A percentile compares a stretch with the other conserved stretches of the same genome.
Evolutionary conservation across 2,797 vertebrate species (phyloP).

Genomic region (Pseudochirops cupreus): DNA sequence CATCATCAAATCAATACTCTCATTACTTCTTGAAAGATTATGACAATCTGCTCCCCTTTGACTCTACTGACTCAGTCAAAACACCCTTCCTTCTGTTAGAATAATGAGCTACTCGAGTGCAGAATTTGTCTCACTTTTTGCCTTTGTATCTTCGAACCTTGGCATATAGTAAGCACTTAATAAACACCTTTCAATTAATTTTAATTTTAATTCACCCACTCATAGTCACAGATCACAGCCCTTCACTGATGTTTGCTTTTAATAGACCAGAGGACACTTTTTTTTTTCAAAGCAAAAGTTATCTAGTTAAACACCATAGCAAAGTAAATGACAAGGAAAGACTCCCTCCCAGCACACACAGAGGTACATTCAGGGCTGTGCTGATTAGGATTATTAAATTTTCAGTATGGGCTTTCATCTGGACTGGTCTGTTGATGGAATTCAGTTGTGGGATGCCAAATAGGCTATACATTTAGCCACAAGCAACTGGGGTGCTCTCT

Average conservation of each 20-base stretch:
- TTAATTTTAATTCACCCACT: background rate
- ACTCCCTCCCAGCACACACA: background rate
- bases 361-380: background rate
- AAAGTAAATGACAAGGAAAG: background rate
- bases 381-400: background rate
- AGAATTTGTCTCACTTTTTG: background rate
- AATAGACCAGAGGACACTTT: background rate
- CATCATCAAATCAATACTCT: background rate
- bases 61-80: background rate
- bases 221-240: background rate
- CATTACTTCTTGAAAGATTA: background rate
- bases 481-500: background rate
- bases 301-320: background rate
- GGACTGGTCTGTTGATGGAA: background rate
- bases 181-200: background rate
- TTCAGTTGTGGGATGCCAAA: background rate
- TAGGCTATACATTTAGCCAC: background rate
- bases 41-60: background rate
- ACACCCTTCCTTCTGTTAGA: background rate
- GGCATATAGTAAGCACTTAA: background rate
- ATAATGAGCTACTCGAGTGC: background rate
- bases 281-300: background rate
- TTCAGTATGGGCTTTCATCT: background rate
- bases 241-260: background rate
- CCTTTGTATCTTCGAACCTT: background rate